These are phyloP conservation scores for Torymus tubicola DNA, from an alignment of 2,888 invertebrate species.

Conservation along the genomic window DNA sequence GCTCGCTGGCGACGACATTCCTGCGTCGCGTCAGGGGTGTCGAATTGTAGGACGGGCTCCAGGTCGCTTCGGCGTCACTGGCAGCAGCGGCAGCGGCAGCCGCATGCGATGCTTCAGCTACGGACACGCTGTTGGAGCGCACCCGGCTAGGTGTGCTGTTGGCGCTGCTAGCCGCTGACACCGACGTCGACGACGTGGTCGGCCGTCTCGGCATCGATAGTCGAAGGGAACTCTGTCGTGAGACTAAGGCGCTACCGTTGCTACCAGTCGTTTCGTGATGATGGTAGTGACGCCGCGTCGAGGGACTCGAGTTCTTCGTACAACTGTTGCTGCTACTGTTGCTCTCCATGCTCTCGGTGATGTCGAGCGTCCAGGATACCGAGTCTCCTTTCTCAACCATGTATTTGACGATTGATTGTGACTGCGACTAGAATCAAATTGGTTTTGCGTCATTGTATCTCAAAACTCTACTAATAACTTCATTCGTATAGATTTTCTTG, in stretches of 20 bases:
- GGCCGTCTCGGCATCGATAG: slow-evolving; percentile 63
- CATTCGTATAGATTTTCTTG: no score
- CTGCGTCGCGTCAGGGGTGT: slow-evolving; percentile 67
- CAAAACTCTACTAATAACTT: no score
- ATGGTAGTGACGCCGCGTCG: slow-evolving; percentile 43
- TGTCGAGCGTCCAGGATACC: slow-evolving; percentile 90
- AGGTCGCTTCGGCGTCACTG: slow-evolving; percentile 51
- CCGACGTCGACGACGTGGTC: no score
- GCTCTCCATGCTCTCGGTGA: slow-evolving; percentile 76
- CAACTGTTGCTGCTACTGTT: slow-evolving; percentile 60
- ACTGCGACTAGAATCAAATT: slow-evolving; percentile 78
- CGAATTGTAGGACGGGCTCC: slow-evolving; percentile 70
- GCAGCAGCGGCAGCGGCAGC: slow-evolving; percentile 55
- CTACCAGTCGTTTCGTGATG: slow-evolving; percentile 39
- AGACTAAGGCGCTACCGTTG: slow-evolving; percentile 51
- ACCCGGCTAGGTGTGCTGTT: slow-evolving; percentile 60
- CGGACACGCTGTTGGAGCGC: slow-evolving; percentile 72
- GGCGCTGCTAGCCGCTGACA: no score
- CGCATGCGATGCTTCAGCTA: slow-evolving; percentile 62
- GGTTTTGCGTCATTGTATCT: no score
- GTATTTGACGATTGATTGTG: slow-evolving; percentile 88
- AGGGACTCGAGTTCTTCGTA: slow-evolving; percentile 18
- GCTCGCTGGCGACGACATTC: slow-evolving; percentile 65
- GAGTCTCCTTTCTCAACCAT: slow-evolving; percentile 92
- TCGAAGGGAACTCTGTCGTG: slow-evolving; percentile 70